Percentiles rank a stretch among this genome's conserved stretches.
Evolutionary conservation across 2,888 invertebrate species (phyloP).

Genomic region (Desoria tigrina): DNA sequence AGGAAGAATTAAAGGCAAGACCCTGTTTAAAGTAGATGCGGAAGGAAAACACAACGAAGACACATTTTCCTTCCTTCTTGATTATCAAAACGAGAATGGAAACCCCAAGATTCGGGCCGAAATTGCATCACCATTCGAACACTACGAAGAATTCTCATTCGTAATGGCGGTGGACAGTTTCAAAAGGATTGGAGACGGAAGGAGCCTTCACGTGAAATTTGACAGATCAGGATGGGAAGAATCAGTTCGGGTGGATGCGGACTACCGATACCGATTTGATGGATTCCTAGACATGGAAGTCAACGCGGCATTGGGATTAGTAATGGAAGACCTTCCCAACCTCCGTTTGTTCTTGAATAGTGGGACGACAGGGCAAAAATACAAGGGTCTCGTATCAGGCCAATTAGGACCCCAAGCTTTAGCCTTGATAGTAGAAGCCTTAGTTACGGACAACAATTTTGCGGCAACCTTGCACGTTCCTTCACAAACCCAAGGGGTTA

Average conservation of each 20-base stretch:
- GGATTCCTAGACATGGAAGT: constrained; percentile 50
- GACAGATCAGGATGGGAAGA: constrained; percentile 51
- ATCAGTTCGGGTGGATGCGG: constrained; percentile 51
- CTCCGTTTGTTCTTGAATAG: constrained; percentile 48
- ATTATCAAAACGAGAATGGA: constrained; percentile 37
- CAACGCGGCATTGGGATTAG: constrained; percentile 49
- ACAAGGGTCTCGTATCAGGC: constrained; percentile 32
- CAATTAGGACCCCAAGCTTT: background rate
- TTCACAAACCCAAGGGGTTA: constrained; percentile 26
- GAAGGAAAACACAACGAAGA: background rate
- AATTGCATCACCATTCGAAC: constrained; percentile 53
- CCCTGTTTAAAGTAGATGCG: constrained; percentile 36
- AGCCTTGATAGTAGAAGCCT: constrained; percentile 36
- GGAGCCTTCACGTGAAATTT: constrained; percentile 52
- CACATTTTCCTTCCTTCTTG: constrained; percentile 6
- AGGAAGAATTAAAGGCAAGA: constrained; percentile 40
- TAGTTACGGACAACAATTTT: constrained; percentile 16
- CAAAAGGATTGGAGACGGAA: constrained; percentile 49
- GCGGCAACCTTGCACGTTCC: constrained; percentile 32
- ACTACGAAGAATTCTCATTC: constrained; percentile 51
- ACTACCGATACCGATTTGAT: constrained; percentile 52
- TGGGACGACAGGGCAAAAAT: constrained; percentile 41
- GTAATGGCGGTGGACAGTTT: constrained; percentile 50
- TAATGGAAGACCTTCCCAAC: constrained; percentile 48
- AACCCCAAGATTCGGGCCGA: constrained; percentile 41